Base-by-base conservation (phyloP, 2,888 invertebrate genomes). In the Cremastinae sp. region DNA sequence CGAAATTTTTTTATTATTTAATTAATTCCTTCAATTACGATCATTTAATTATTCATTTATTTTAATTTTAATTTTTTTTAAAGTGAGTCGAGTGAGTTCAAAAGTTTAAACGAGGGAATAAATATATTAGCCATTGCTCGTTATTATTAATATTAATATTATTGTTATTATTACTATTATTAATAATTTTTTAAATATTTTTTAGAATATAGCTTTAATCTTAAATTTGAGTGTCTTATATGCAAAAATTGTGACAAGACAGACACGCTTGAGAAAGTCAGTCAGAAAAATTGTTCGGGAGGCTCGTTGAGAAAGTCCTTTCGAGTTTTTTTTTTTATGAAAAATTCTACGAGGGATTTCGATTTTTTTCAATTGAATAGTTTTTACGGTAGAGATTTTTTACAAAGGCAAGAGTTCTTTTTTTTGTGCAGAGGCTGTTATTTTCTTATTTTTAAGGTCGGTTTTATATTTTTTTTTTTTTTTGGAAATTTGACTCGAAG, bases 131-230 rank as follows among this genome's bases (percentile, higher is more conserved):
- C 75, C 71, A 78, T 78, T 81, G 75, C 80, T 80, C 64, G 66
- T 58, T 58, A 20, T 58, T 20, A 41, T 41, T 56, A 16, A 36
- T 14, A 0, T 54, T 34, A 51, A n/a, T 36, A 7, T 54, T 54
- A 36, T 34, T 34, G 7, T 38, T 38, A 56, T 70, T 61, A n/a
- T n/a, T n/a, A n/a, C n/a, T n/a, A n/a, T n/a, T n/a, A n/a, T n/a
- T n/a, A n/a, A n/a, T n/a, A n/a, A n/a, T n/a, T n/a, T n/a, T n/a
- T n/a, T n/a, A n/a, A n/a, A n/a, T n/a, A n/a, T 72, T 78, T 59
- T 70, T 81, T 79, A 81, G 80, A 81, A 81, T 79, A 28, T 75
- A 75, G 61, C 65, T 70, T 75, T 51, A 61, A 66, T 74, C 53
- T 68, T 76, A 71, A 51, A 68, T 58, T 64, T 59, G 64, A 71